Percentiles rank a stretch among this genome's conserved stretches.
phyloP scores from a whole-genome alignment of 2,888 invertebrate genomes.

The Drosophila mimica region DNA sequence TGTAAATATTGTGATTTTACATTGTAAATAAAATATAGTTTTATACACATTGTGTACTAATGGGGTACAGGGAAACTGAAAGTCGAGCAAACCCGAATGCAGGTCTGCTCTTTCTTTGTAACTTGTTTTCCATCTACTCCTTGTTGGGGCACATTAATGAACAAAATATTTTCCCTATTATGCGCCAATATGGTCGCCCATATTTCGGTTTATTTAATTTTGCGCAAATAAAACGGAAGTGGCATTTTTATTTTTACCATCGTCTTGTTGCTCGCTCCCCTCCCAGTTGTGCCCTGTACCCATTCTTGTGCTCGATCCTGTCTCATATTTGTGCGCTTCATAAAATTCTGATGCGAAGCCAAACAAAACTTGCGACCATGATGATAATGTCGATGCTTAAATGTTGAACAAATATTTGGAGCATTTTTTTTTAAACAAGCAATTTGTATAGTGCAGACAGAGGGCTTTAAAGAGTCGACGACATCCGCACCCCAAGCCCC shows the following conservation, averaged over 20 bases:
- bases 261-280: conserved; percentile 35
- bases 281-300: not conserved
- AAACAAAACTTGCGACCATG: conserved; percentile 76
- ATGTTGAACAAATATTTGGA: conserved; percentile 66
- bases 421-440: conserved; percentile 67
- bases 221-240: conserved; percentile 82
- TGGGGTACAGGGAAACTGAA: conserved; percentile 19
- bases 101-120: conserved; percentile 22
- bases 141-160: conserved; percentile 71
- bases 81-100: conserved; percentile 12
- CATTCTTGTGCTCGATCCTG: conserved; percentile 48
- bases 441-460: conserved; percentile 61
- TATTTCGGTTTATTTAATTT: conserved; percentile 83
- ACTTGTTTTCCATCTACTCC: conserved; percentile 43
- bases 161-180: conserved; percentile 79
- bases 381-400: conserved; percentile 64
- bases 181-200: conserved; percentile 80
- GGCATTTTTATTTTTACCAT: conserved; percentile 75
- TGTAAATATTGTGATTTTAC: not conserved
- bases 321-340: conserved; percentile 75
- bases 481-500: conserved; percentile 12
- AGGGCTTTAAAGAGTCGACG: conserved; percentile 62
- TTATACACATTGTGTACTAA: not conserved
- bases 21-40: not conserved
- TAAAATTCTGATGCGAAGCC: conserved; percentile 75